phyloP scores from a whole-genome alignment of 2,113 vertebrate genomes.

The Tylochromis polylepis region DNA sequence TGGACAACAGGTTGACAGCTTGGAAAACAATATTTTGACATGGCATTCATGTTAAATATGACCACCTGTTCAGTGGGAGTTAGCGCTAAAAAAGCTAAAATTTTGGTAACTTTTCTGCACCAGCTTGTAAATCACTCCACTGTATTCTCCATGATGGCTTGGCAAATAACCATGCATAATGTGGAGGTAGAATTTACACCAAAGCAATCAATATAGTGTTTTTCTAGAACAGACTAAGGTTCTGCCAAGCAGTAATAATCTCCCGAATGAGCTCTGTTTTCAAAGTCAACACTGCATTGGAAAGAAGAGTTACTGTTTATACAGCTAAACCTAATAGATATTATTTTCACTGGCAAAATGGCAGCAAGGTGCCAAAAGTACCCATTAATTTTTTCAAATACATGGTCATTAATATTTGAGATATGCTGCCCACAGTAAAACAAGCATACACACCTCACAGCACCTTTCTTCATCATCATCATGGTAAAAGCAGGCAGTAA shows the following conservation, averaged over 20 bases:
- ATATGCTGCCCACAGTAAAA: background rate
- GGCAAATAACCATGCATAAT: conserved; percentile 6
- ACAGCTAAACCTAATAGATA: background rate
- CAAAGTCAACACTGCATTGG: conserved; percentile 24
- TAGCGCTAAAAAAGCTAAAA: background rate
- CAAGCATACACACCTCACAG: background rate
- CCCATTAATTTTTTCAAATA: background rate
- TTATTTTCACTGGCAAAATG: background rate
- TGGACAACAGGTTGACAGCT: background rate
- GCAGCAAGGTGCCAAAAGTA: background rate
- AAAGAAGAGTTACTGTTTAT: background rate
- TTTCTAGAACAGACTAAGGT: background rate
- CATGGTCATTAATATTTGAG: background rate
- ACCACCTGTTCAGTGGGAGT: conserved; percentile 33
- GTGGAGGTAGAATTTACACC: background rate
- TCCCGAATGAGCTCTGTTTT: conserved; percentile 23
- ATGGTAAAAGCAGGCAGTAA: background rate
- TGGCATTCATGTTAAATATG: conserved; percentile 8
- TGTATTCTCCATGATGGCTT: conserved; percentile 20
- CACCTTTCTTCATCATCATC: background rate
- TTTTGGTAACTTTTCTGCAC: background rate
- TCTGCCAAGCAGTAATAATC: conserved; percentile 28
- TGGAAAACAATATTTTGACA: background rate
- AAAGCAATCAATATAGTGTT: conserved; percentile 22
- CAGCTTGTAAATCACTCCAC: conserved; percentile 38